phyloP scores from a whole-genome alignment of 2,888 invertebrate genomes.

The Synergus laeviventris region DNA sequence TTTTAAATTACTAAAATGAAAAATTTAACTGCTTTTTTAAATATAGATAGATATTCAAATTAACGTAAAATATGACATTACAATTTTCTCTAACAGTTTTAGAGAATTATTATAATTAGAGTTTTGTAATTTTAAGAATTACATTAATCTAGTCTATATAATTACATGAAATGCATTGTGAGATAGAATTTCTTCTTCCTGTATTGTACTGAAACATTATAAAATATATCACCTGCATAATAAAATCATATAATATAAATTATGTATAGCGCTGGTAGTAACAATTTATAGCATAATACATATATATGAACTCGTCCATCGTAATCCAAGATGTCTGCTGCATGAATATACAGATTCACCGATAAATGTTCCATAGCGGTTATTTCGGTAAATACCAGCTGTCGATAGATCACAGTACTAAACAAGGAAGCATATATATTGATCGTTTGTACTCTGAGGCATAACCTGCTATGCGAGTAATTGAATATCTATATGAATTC shows the following conservation, averaged over 20 bases:
- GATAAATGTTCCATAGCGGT: neutral
- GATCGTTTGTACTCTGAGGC: neutral
- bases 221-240: neutral
- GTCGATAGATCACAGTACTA: constrained; percentile 1
- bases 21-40: neutral
- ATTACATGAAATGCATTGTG: neutral
- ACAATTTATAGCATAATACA: neutral
- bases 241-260: neutral
- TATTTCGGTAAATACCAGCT: constrained; percentile 6
- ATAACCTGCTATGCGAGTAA: neutral
- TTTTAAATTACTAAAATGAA: neutral
- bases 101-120: no score
- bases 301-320: neutral
- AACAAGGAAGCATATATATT: constrained; percentile 10
- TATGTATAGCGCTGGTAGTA: neutral
- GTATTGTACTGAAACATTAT: neutral
- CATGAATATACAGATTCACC: neutral
- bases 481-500: neutral
- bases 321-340: neutral
- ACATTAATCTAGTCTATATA: neutral
- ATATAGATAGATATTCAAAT: no score
- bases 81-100: no score
- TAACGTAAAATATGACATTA: no score
- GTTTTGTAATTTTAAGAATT: no score
- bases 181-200: neutral